phyloP scores from a whole-genome alignment of 2,888 invertebrate species.

The Choristoneura rosaceana region DNA sequence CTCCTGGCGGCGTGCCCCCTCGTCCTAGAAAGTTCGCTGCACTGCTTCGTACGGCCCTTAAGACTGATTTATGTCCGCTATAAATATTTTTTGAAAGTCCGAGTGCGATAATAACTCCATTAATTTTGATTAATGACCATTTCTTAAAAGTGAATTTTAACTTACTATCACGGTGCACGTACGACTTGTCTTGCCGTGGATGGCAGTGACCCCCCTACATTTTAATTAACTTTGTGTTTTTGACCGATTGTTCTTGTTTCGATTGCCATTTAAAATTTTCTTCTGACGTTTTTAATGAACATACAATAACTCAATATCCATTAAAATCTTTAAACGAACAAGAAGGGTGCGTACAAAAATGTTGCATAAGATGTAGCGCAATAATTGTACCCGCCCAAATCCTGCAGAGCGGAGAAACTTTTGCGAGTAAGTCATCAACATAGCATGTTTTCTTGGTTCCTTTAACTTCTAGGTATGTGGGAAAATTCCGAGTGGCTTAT shows the following conservation, averaged over 20 bases:
- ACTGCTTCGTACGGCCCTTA: slow-evolving; percentile 81
- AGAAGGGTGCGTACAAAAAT: slow-evolving; percentile 34
- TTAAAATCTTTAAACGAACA: slow-evolving; percentile 22
- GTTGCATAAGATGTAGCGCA: slow-evolving; percentile 27
- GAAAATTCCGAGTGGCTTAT: slow-evolving; percentile 73
- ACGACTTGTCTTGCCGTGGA: slow-evolving; percentile 66
- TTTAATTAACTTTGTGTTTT: slow-evolving; percentile 74
- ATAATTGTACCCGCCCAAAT: slow-evolving; percentile 24
- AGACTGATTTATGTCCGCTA: slow-evolving; percentile 81
- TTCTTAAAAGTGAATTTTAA: slow-evolving; percentile 83
- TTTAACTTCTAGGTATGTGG: slow-evolving; percentile 19
- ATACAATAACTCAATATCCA: slow-evolving; percentile 43
- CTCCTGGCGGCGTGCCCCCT: slow-evolving; percentile 62
- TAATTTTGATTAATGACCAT: slow-evolving; percentile 85
- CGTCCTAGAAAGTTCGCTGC: slow-evolving; percentile 80
- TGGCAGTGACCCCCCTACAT: slow-evolving; percentile 67
- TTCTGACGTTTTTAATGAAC: slow-evolving; percentile 53
- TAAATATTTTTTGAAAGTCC: slow-evolving; percentile 85
- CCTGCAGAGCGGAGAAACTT: slow-evolving; percentile 11
- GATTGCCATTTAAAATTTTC: slow-evolving; percentile 60
- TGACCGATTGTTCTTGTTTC: slow-evolving; percentile 73
- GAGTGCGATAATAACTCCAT: slow-evolving; percentile 85
- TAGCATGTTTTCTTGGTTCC: slow-evolving; percentile 21
- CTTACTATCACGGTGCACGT: slow-evolving; percentile 56
- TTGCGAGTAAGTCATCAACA: slow-evolving; percentile 8